A percentile compares a stretch with the other conserved stretches of the same genome.
These are phyloP conservation scores for Chironomus tentans DNA, from an alignment of 2,888 invertebrate species.

Conservation along the genomic window DNA sequence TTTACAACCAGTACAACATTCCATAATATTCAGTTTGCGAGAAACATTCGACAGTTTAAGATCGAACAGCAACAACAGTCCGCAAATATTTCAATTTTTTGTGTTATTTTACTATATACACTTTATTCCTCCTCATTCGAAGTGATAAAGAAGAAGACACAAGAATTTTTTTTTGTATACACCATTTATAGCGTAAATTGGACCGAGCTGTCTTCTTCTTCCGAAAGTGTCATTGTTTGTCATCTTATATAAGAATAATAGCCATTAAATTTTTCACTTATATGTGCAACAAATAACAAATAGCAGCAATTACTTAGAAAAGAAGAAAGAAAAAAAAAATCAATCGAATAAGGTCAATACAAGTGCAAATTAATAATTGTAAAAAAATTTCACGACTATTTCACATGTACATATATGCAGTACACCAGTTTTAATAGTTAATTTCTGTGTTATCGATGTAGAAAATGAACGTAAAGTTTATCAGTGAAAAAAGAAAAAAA, in stretches of 20 bases:
- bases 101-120: neutral
- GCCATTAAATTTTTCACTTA: neutral
- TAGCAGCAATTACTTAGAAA: neutral
- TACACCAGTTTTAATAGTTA: too few relatives aligned
- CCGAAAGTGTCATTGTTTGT: constrained; percentile 10
- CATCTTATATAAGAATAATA: neutral
- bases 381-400: neutral
- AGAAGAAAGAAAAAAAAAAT: neutral
- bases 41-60: neutral
- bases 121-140: neutral
- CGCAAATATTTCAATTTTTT: neutral
- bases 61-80: neutral
- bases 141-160: constrained; percentile 1
- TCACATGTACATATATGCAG: neutral
- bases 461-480: constrained; percentile 5
- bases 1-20: neutral
- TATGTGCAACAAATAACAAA: neutral
- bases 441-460: constrained; percentile 7
- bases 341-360: constrained; percentile 23
- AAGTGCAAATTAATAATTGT: constrained; percentile 22
- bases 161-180: neutral
- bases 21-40: neutral
- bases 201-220: neutral
- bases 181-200: neutral
- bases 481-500: neutral